Conservation (phyloP, 2,888 invertebrate species). For the Lysandra coridon region DNA sequence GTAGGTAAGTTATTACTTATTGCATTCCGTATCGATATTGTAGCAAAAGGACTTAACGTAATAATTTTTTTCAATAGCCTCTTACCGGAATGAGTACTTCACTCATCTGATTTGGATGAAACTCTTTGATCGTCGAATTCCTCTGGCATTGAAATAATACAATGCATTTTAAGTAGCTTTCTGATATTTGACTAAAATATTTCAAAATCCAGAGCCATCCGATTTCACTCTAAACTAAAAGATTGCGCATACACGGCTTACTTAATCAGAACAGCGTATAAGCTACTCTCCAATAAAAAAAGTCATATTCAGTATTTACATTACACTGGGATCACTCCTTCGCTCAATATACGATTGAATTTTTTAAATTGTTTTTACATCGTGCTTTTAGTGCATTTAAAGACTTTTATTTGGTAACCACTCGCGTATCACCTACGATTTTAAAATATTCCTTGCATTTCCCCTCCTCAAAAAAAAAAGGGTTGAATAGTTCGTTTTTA, state of each 20-base stretch:
- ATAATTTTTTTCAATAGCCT: background rate
- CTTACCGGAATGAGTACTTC: too few species aligned
- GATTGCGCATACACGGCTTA: background rate
- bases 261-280: background rate
- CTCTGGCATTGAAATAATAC: background rate
- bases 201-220: too few species aligned
- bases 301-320: background rate
- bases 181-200: too few species aligned
- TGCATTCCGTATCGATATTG: constrained; percentile 17
- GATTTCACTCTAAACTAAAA: too few species aligned
- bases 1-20: background rate
- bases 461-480: background rate
- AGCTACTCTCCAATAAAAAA: background rate
- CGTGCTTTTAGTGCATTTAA: background rate
- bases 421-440: background rate
- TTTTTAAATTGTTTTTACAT: background rate
- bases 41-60: background rate
- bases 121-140: background rate
- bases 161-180: background rate
- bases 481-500: background rate
- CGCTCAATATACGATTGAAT: background rate
- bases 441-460: background rate
- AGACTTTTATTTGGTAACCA: background rate
- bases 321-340: background rate
- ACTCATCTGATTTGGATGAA: background rate